These are phyloP conservation scores for Cheilosia grossa DNA, from an alignment of 2,888 invertebrate genomes.

Conservation along the genomic window DNA sequence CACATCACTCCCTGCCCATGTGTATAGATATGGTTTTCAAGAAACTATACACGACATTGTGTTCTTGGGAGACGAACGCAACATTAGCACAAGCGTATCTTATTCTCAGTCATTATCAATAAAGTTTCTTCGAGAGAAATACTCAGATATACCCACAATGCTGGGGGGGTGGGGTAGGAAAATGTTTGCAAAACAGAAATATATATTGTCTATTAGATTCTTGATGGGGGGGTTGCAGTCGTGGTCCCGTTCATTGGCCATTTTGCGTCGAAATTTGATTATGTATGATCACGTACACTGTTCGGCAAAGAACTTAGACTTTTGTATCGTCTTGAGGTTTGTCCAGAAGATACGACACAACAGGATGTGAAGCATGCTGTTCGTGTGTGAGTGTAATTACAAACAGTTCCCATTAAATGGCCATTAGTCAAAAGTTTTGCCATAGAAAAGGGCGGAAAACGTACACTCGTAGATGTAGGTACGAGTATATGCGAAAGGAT, in stretches of 20 bases:
- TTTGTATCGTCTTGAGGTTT: constrained; percentile 67
- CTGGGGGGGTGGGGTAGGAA: neutral
- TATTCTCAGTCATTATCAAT: constrained; percentile 70
- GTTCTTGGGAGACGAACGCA: constrained; percentile 20
- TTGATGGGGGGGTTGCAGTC: constrained; percentile 14
- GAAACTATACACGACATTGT: constrained; percentile 26
- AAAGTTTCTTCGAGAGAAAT: constrained; percentile 68
- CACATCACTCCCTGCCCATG: constrained; percentile 25
- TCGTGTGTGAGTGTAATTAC: constrained; percentile 70
- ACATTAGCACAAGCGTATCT: constrained; percentile 42
- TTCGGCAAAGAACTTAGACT: constrained; percentile 45
- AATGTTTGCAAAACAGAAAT: constrained; percentile 67
- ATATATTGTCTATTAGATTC: constrained; percentile 69
- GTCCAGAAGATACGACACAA: constrained; percentile 17
- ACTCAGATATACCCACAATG: constrained; percentile 29
- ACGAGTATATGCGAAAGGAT: constrained; percentile 19
- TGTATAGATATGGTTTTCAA: constrained; percentile 24
- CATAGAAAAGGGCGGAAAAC: neutral
- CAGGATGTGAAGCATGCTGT: constrained; percentile 6
- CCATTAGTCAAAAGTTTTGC: constrained; percentile 68
- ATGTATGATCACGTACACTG: constrained; percentile 76
- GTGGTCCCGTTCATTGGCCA: constrained; percentile 52
- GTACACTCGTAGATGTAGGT: neutral
- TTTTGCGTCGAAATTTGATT: constrained; percentile 74
- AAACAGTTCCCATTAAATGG: constrained; percentile 70